Evolutionary conservation across 1,140 invertebrate genomes (phyloP).

Genomic region (Drosophila tani): DNA sequence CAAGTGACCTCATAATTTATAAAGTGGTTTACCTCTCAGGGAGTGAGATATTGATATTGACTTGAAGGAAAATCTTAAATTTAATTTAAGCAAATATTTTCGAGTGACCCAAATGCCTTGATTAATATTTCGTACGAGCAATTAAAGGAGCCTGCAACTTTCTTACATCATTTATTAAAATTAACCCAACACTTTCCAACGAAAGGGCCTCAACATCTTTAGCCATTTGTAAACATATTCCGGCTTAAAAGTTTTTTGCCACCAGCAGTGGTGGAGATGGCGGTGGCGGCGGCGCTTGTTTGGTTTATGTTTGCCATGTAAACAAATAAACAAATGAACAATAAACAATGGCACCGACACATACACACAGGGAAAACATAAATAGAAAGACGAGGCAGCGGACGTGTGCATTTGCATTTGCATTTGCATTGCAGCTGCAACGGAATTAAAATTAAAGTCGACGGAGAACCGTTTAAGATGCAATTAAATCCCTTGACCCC

Average conservation of each 20-base stretch:
- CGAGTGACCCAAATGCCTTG: background rate
- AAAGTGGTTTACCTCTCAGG: no score
- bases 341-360: conserved; percentile 32
- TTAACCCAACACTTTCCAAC: conserved; percentile 23
- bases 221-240: conserved; percentile 32
- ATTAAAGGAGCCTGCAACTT: conserved; percentile 10
- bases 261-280: conserved; percentile 37
- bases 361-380: conserved; percentile 38
- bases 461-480: conserved; percentile 60
- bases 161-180: conserved; percentile 33
- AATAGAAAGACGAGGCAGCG: conserved; percentile 38
- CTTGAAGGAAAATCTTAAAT: background rate
- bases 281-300: conserved; percentile 65
- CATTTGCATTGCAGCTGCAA: conserved; percentile 39
- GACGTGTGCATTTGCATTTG: conserved; percentile 32
- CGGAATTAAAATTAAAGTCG: conserved; percentile 39
- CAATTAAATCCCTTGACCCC: conserved; percentile 63
- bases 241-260: conserved; percentile 53
- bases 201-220: conserved; percentile 20
- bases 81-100: conserved; percentile 13
- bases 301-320: conserved; percentile 69
- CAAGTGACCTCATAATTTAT: conserved; percentile 1
- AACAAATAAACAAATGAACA: conserved; percentile 76
- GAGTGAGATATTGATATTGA: background rate
- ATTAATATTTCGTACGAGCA: conserved; percentile 8